Base-by-base conservation (phyloP, 2,113 vertebrate species). In the Astur gentilis region DNA sequence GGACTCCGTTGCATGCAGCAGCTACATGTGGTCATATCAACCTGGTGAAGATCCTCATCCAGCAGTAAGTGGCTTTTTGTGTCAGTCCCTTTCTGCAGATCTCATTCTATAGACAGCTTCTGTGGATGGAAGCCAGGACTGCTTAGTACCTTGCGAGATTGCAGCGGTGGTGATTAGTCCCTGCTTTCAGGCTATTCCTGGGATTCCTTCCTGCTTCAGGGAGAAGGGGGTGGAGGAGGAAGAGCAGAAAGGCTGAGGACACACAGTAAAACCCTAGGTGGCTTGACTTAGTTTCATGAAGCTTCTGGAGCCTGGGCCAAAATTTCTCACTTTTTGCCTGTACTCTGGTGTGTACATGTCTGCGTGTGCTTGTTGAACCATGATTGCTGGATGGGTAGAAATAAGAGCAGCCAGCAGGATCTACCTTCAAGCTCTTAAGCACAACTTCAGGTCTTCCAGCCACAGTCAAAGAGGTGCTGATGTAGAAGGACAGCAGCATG, bases 1-100 rank as follows among this genome's bases (percentile, higher is more conserved):
- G 99, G 99, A 99, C 99, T 0, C 99, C 99, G 0, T 96, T 99
- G 95, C 99, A 99, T 11, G 99, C 99, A 3, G 99, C 99, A 6
- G 99, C 99, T 45, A 99, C 99, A 0, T 99, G 99, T 31, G 99
- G 99, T 81, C 99, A 99, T 19, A 98, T 99, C 67, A 99, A 99
- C 96, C 98, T 99, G 79, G 99, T 99, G 97, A 99, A 99, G 96
- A 98, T 99, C 89, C 99, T 99, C 94, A 99, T 99, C 40, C 97
- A 99, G 96, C 98, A 99, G 99, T 99, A 98, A 98, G 99, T 98
- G 90, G 73, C 55, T 50, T 49, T 34, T 76, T 84, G 32, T 80
- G 14, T 60, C 45, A 60, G 9, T 62, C 32, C 49, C 57, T 90
- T 85, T 58, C 38, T 71, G 32, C 2, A 4, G 25, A 31, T 26